These are phyloP conservation scores for Acrocephalus scirpaceus DNA, from an alignment of 2,797 vertebrate species.

Conservation along the genomic window DNA sequence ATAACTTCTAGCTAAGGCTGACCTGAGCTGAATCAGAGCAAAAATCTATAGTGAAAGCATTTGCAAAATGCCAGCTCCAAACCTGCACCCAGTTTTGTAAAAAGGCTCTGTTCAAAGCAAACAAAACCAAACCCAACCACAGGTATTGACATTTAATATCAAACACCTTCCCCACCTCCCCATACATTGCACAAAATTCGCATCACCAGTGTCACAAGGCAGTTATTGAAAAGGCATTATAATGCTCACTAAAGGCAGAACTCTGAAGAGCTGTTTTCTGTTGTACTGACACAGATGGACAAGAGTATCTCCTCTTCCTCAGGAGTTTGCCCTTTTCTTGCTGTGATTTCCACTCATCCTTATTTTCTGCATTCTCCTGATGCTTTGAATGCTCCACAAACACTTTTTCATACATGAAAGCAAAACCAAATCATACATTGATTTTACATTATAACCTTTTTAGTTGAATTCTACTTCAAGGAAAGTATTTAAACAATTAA, in stretches of 20 bases:
- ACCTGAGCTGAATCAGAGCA: background rate
- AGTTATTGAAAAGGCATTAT: background rate
- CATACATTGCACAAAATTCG: background rate
- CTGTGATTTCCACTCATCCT: background rate
- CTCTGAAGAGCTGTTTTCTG: background rate
- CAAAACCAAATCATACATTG: slow-evolving; percentile 43
- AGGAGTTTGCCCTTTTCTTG: background rate
- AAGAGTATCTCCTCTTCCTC: fast-evolving
- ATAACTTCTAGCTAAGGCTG: background rate
- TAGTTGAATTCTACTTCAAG: slow-evolving; percentile 51
- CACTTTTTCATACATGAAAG: background rate
- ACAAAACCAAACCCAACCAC: background rate
- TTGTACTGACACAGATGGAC: background rate
- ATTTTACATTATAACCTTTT: slow-evolving; percentile 48
- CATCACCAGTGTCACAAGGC: background rate
- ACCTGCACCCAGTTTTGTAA: background rate
- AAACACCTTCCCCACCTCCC: background rate
- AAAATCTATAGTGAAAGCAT: background rate
- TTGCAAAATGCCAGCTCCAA: background rate
- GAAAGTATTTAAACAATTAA: slow-evolving; percentile 65
- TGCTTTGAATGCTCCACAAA: background rate
- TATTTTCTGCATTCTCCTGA: background rate
- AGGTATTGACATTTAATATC: background rate
- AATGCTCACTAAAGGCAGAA: background rate
- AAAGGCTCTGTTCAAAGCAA: background rate